Percentiles rank a stretch among this genome's conserved stretches.
These are phyloP conservation scores for Drosophila varians DNA, from an alignment of 1,140 invertebrate genomes.

Conservation along the genomic window DNA sequence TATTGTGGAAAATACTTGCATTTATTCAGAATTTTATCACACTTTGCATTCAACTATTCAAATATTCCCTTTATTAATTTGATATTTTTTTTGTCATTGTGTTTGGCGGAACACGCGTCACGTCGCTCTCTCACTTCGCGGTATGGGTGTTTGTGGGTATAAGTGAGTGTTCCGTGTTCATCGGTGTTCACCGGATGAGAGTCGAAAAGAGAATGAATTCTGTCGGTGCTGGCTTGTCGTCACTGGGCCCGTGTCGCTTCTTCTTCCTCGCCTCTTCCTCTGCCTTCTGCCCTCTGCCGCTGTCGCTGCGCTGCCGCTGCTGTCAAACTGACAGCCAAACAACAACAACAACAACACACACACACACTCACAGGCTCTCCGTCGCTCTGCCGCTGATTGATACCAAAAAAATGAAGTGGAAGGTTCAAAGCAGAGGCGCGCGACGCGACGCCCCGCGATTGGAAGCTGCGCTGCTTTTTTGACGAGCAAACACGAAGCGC, in stretches of 20 bases:
- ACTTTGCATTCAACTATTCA: constrained; percentile 21
- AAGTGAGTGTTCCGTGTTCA: constrained; percentile 15
- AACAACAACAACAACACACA: constrained; percentile 8
- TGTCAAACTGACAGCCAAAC: constrained; percentile 40
- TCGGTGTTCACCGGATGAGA: constrained; percentile 64
- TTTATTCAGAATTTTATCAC: constrained; percentile 35
- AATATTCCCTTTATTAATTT: not conserved
- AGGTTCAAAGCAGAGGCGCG: constrained; percentile 69
- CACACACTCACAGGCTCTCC: not conserved
- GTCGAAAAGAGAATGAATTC: constrained; percentile 82
- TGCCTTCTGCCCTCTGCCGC: constrained; percentile 46
- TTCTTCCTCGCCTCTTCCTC: constrained; percentile 40
- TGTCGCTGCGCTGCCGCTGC: constrained; percentile 37
- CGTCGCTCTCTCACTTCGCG: constrained; percentile 33
- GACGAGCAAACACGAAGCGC: constrained; percentile 75
- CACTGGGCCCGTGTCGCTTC: constrained; percentile 56
- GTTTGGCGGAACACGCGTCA: constrained; percentile 43
- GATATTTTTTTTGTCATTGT: constrained; percentile 30
- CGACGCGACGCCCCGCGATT: constrained; percentile 45
- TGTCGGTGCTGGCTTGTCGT: constrained; percentile 71
- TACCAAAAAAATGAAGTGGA: constrained; percentile 80
- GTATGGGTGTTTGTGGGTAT: constrained; percentile 13
- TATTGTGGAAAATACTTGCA: constrained; percentile 20
- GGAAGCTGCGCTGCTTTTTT: constrained; percentile 56
- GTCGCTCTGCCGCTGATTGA: constrained; percentile 60